These are phyloP conservation scores for Melanotaenia boesemani DNA, from an alignment of 2,797 vertebrate species.

Conservation along the genomic window DNA sequence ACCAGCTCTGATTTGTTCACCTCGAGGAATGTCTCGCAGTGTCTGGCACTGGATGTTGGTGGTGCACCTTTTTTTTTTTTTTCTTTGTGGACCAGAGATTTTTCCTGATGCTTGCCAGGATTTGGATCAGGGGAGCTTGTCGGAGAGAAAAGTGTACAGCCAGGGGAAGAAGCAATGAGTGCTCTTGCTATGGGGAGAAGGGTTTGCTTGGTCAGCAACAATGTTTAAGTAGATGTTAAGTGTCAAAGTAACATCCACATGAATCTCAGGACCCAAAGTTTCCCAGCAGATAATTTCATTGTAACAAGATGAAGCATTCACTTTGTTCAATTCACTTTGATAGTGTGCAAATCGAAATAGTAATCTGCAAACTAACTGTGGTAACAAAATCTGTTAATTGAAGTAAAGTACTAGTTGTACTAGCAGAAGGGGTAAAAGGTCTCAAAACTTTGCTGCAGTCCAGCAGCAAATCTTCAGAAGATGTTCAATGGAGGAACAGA, in stretches of 20 bases:
- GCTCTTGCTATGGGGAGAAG: neutral
- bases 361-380: neutral
- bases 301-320: neutral
- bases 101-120: neutral
- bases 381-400: neutral
- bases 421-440: no score
- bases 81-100: neutral
- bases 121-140: neutral
- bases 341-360: neutral
- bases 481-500: neutral
- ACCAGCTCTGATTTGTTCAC: neutral
- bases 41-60: neutral
- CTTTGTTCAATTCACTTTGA: slow-evolving; percentile 1
- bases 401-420: neutral
- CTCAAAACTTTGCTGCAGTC: no score
- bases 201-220: slow-evolving; percentile 2
- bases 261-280: neutral
- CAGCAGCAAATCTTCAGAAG: neutral
- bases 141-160: neutral
- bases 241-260: neutral
- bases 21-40: neutral
- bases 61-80: no score
- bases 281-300: neutral
- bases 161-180: neutral
- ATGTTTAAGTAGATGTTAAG: neutral